Evolutionary conservation across 2,113 vertebrate genomes (phyloP).

Genomic region (Aphyosemion australe): DNA sequence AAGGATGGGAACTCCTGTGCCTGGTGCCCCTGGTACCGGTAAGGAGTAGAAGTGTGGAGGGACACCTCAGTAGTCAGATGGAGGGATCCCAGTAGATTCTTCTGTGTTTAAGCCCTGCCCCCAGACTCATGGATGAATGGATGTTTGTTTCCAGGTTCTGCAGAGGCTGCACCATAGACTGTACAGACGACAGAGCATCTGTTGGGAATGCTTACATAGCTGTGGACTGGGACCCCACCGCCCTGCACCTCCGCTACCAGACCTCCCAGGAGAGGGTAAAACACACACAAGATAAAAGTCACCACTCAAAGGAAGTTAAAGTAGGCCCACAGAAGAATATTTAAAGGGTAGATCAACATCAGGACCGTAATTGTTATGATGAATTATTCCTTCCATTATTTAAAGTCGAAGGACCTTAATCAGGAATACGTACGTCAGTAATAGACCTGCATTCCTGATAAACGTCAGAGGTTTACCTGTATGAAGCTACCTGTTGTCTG

Average conservation of each 20-base stretch:
- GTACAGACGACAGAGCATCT: conserved; percentile 87
- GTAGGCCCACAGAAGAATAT: too few relatives aligned
- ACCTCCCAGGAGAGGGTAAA: conserved; percentile 96
- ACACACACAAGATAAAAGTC: not conserved
- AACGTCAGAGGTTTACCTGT: too few relatives aligned
- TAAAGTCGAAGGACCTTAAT: too few relatives aligned
- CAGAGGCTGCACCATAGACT: conserved; percentile 92
- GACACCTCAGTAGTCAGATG: too few relatives aligned
- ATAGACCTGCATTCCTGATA: too few relatives aligned
- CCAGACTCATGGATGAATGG: not conserved
- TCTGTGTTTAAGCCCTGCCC: not conserved
- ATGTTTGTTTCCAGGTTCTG: conserved; percentile 86
- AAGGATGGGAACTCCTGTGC: conserved; percentile 97
- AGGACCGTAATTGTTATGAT: too few relatives aligned
- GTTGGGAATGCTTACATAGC: conserved; percentile 95
- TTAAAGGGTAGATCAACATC: too few relatives aligned
- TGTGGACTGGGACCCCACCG: conserved; percentile 98
- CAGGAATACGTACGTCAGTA: too few relatives aligned
- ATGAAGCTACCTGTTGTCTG: too few relatives aligned
- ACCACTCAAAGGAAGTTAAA: too few relatives aligned
- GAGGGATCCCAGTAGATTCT: too few relatives aligned
- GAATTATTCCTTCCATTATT: too few relatives aligned
- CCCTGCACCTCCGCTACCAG: conserved; percentile 96
- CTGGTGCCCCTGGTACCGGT: conserved; percentile 99
- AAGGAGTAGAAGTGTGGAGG: conserved; percentile 36